Conservation (phyloP, 2,888 invertebrate species). For the Lasioglossum pauxillum region DNA sequence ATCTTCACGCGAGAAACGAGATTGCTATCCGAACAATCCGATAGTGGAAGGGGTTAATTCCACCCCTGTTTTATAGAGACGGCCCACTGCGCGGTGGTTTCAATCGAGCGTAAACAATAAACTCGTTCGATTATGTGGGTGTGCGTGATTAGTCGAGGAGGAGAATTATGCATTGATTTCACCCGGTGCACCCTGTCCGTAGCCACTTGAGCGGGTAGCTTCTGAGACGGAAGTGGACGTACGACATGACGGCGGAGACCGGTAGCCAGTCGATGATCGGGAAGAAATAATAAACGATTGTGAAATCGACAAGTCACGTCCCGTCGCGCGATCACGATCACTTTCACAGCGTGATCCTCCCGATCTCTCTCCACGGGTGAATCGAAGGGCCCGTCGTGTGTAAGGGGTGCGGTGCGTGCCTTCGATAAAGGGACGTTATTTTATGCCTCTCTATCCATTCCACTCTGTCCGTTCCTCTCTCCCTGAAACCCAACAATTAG, state of each 20-base stretch:
- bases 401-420: constrained; percentile 69
- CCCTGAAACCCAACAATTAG: constrained; percentile 80
- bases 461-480: constrained; percentile 68
- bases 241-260: constrained; percentile 5
- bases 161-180: constrained; percentile 6
- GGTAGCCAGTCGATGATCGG: constrained; percentile 43
- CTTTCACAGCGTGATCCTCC: constrained; percentile 75
- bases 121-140: background rate
- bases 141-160: background rate
- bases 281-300: constrained; percentile 77
- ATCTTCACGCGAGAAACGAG: background rate
- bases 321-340: constrained; percentile 69
- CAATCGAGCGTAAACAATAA: constrained; percentile 1
- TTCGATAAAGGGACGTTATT: constrained; percentile 76
- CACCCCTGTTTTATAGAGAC: background rate
- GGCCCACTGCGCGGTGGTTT: background rate
- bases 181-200: background rate
- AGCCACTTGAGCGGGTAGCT: background rate
- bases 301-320: constrained; percentile 79
- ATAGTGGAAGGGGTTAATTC: background rate
- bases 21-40: background rate
- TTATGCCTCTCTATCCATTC: constrained; percentile 76
- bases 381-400: constrained; percentile 69
- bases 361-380: constrained; percentile 59
- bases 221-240: constrained; percentile 15